Percentiles rank a stretch among this genome's conserved stretches.
Conservation (phyloP, 2,888 invertebrate species). For the Protonemura montana region DNA sequence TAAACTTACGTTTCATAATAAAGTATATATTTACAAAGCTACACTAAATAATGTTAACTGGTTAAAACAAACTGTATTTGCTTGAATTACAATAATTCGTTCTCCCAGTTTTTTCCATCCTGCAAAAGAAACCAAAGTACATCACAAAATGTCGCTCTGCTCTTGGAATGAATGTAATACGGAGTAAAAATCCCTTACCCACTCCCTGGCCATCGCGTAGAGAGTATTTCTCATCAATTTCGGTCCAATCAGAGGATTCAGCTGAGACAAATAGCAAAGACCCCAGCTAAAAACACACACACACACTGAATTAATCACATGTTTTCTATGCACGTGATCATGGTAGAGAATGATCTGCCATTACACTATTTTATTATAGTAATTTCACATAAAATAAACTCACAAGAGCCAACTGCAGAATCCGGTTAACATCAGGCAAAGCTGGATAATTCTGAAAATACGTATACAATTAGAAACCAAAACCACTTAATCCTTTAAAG, state of each 20-base stretch:
- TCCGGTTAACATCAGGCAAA: slow-evolving; percentile 84
- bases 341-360: no score
- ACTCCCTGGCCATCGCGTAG: slow-evolving; percentile 79
- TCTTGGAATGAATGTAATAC: no score
- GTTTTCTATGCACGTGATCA: no score
- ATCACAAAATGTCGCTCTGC: neutral
- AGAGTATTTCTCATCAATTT: slow-evolving; percentile 74
- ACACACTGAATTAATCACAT: no score
- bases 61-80: no score
- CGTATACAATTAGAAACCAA: slow-evolving; percentile 39
- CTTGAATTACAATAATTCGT: no score
- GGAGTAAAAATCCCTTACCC: slow-evolving; percentile 65
- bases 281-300: slow-evolving; percentile 74
- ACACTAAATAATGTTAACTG: no score
- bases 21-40: no score
- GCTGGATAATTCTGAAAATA: slow-evolving; percentile 79
- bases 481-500: neutral
- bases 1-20: no score
- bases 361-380: no score
- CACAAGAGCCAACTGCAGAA: slow-evolving; percentile 91
- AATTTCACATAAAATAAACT: slow-evolving; percentile 62
- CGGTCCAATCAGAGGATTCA: slow-evolving; percentile 91
- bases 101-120: neutral
- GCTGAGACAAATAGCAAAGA: slow-evolving; percentile 90
- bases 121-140: neutral